Base-by-base conservation (phyloP, 2,113 vertebrate genomes). In the Myxocyprinus asiaticus region DNA sequence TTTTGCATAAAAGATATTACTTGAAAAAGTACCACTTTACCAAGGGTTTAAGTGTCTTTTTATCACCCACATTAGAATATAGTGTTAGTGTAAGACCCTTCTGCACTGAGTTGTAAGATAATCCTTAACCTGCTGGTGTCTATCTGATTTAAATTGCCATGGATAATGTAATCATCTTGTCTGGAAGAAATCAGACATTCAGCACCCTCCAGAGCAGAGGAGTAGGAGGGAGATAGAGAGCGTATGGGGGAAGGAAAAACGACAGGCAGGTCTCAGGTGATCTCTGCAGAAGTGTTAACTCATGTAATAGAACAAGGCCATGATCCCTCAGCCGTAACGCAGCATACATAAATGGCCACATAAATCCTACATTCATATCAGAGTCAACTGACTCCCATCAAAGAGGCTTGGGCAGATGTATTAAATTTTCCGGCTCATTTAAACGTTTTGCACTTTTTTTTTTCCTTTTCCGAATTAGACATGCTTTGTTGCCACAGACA, bases 381-480 rank as follows among this genome's bases (percentile, higher is more conserved):
- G 83, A 90, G 84, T 87, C 88, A 86, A 90, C 90, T 75, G 88
- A 87, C 83, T 90, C 84, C 86, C 87, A 88, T 90, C 86, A 87
- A 85, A 88, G 86, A 84, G 78, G 84, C 87, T 84, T 81, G 86
- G 86, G 85, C 88, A 84, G 86, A 91, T 91, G 88, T 88, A 87
- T 91, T 86, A 89, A 85, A 91, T 92, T 91, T 91, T 87, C 83
- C 88, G 91, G 81, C 89, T 93, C 91, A 90, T 91, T 91, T 89
- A 88, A 91, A 90, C 70, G 58, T 42, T 83, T 80, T 62, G 51
- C 56, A 62, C 51, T 48, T 10, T 48, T 33, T 33, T 12, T 43
- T 12, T 44, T 65, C 48, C 73, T 78, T 68, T 63, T 86, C 85
- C 88, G 79, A 89, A 90, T 92, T 92, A 90, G 88, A 81, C 74